These are phyloP conservation scores for Aphelinus atriplicis DNA, from an alignment of 1,140 invertebrate genomes.

Conservation along the genomic window DNA sequence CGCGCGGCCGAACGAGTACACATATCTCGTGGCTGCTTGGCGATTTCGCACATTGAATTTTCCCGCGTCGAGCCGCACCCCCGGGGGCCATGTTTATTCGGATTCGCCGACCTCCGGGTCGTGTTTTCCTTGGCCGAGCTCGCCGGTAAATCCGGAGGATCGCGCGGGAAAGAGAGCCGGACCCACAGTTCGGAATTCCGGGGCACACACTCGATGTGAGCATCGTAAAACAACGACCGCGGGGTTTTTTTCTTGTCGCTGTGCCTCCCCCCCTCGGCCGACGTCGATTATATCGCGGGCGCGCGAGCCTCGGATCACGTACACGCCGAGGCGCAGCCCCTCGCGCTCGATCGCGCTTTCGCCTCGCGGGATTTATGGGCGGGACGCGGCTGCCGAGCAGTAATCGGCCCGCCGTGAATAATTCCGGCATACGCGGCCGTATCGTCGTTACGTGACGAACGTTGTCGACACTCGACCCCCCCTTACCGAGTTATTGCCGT, in stretches of 20 bases:
- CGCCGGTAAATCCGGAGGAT: too few species aligned
- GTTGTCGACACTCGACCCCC: not conserved
- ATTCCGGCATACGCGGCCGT: constrained; percentile 38
- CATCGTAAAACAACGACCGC: too few species aligned
- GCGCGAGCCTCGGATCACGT: constrained; percentile 40
- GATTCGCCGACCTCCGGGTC: too few species aligned
- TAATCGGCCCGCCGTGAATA: constrained; percentile 49
- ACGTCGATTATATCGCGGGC: not conserved
- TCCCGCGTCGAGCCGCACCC: too few species aligned
- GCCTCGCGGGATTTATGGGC: constrained; percentile 45
- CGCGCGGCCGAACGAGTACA: not conserved
- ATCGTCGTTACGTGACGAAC: constrained; percentile 32
- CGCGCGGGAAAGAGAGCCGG: too few species aligned
- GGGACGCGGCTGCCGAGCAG: constrained; percentile 28
- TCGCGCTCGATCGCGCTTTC: not conserved
- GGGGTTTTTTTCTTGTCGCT: not conserved
- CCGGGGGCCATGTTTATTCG: too few species aligned
- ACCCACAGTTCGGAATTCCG: too few species aligned
- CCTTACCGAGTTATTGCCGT: not conserved
- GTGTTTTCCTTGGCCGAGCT: too few species aligned
- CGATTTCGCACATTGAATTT: too few species aligned
- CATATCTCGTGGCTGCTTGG: too few species aligned
- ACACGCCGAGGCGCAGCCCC: not conserved
- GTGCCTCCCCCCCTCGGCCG: not conserved
- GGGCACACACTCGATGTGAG: too few species aligned